phyloP scores from a whole-genome alignment of 2,888 invertebrate species.

The Choreutis nemorana region DNA sequence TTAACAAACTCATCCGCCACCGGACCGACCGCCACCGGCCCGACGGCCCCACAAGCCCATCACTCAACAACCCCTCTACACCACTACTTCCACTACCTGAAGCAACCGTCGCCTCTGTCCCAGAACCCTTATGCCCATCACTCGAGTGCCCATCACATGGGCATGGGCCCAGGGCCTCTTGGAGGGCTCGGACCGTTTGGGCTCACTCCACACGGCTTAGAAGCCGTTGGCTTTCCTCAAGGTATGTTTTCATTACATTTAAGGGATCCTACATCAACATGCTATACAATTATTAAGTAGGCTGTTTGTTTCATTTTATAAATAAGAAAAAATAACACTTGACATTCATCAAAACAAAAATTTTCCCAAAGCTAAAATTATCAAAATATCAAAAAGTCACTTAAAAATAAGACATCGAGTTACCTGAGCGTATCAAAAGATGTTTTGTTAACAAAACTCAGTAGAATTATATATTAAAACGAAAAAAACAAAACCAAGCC shows the following conservation, averaged over 20 bases:
- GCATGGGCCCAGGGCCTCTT: constrained; percentile 61
- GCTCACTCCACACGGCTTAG: constrained; percentile 50
- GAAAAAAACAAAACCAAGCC: constrained; percentile 1
- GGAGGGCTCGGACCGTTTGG: constrained; percentile 59
- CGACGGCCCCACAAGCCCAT: constrained; percentile 47
- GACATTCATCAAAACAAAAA: too few species aligned
- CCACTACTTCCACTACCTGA: constrained; percentile 66
- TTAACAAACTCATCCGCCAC: constrained; percentile 49
- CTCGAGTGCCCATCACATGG: constrained; percentile 59
- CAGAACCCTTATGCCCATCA: constrained; percentile 58
- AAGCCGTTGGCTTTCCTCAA: constrained; percentile 62
- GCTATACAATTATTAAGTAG: too few species aligned
- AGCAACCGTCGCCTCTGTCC: constrained; percentile 59
- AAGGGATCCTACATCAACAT: constrained; percentile 2
- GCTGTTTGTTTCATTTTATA: too few species aligned
- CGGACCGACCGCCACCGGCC: constrained; percentile 41
- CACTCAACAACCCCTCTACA: constrained; percentile 63
- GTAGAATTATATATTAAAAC: neutral
- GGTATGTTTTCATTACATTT: constrained; percentile 26
- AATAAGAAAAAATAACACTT: too few species aligned
- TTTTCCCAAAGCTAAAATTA: too few species aligned
- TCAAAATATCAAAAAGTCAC: too few species aligned
- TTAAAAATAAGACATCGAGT: too few species aligned
- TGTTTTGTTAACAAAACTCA: neutral
- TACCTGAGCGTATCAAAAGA: too few species aligned